Evolutionary conservation across 2,113 vertebrate genomes (phyloP), one percentile per base, ranked within the genome.

Genomic region (Labrus mixtus): DNA sequence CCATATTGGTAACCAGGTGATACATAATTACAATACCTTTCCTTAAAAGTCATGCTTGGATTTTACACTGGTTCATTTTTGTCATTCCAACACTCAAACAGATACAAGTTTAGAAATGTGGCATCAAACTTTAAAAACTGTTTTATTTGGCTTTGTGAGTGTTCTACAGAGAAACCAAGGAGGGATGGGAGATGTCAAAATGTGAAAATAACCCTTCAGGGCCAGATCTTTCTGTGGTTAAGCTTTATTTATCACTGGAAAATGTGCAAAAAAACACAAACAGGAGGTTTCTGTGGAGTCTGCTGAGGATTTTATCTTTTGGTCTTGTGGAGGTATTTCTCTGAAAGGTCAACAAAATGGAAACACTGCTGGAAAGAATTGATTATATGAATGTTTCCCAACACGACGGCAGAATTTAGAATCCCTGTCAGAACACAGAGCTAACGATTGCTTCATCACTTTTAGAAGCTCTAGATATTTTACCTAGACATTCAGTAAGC

Each of bases 121-220:
- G 22, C 56, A 36, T 64, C 25, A 77, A 79, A 78, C 53, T 83
- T 62, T 48, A 9, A 70, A 20, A 76, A 68, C 54, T 53, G 3
- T 56, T 60, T 73, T 57, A 39, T 63, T 77, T 48, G 45, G 67
- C 23, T 63, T 0, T 74, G 46, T 16, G 5, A 74, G 36, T 67
- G n/a, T 55, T 69, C 23, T 66, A n/a, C 12, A 15, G 22, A 66
- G 39, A 61, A 62, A 69, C 39, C 10, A 39, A 19, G 16, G 10
- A 63, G 43, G 29, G 16, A 57, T 39, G 10, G 17, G 36, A 41
- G 57, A 63, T 68, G 71, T 71, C 68, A 73, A 76, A 78, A 76
- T 77, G 51, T 83, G 59, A 83, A 81, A 17, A 73, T 37, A 79
- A 64, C 22, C 37, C 76, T 80, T 81, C 29, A 78, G 62, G 62